These are phyloP conservation scores for Mizuhopecten yessoensis DNA, from an alignment of 1,140 invertebrate genomes.

Conservation along the genomic window DNA sequence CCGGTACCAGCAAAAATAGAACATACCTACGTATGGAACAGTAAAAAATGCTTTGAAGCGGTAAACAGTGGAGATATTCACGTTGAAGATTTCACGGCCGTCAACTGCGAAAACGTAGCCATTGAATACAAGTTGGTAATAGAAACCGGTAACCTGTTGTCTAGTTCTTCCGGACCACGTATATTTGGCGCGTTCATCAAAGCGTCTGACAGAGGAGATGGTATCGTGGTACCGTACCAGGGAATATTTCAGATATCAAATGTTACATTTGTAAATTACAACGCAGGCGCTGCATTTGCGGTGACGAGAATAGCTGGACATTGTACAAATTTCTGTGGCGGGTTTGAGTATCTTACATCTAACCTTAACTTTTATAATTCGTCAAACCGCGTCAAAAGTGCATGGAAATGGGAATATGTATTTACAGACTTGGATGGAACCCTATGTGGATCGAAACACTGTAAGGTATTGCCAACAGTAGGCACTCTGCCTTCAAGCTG, in stretches of 20 bases:
- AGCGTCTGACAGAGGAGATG: constrained; percentile 45
- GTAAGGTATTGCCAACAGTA: not conserved
- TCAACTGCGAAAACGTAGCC: constrained; percentile 74
- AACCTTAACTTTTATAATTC: constrained; percentile 62
- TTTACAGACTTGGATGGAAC: not conserved
- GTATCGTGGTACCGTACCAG: constrained; percentile 63
- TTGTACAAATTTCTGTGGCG: constrained; percentile 61
- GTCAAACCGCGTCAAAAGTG: constrained; percentile 51
- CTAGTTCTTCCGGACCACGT: constrained; percentile 49
- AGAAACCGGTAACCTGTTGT: constrained; percentile 27
- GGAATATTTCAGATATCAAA: constrained; percentile 53
- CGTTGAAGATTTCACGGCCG: constrained; percentile 72
- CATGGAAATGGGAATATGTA: not conserved
- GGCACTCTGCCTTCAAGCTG: not conserved
- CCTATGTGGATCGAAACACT: not conserved
- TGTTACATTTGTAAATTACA: constrained; percentile 61
- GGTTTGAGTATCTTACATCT: constrained; percentile 54
- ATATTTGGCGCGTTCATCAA: constrained; percentile 60
- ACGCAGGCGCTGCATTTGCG: constrained; percentile 56
- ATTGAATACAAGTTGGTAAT: constrained; percentile 68
- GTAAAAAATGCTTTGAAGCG: constrained; percentile 77
- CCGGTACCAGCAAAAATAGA: constrained; percentile 63
- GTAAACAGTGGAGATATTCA: constrained; percentile 75
- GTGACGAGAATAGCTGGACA: constrained; percentile 63
- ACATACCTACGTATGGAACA: constrained; percentile 71